phyloP scores from a whole-genome alignment of 2,888 invertebrate species.

The Nematopogon swammerdamellus region DNA sequence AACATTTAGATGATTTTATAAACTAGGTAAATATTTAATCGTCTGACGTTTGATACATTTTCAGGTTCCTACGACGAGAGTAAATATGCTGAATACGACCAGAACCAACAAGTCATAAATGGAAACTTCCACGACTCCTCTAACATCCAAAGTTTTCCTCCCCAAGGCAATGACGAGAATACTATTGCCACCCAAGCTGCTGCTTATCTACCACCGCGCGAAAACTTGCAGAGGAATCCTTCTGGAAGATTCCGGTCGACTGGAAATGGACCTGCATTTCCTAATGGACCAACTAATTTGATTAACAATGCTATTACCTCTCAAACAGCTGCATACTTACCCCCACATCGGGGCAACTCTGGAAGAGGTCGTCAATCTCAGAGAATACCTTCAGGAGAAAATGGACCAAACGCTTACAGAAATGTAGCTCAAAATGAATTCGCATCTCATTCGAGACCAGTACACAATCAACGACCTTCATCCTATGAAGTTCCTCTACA shows the following conservation, averaged over 20 bases:
- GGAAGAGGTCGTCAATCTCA: too few relatives aligned
- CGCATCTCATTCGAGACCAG: too few relatives aligned
- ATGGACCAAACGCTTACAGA: too few relatives aligned
- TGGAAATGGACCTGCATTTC: too few relatives aligned
- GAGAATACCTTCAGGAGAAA: too few relatives aligned
- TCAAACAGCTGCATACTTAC: background rate
- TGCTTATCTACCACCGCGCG: background rate
- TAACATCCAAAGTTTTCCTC: constrained; percentile 13
- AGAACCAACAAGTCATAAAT: constrained; percentile 5
- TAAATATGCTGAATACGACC: constrained; percentile 23
- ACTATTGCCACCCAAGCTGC: background rate
- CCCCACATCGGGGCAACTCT: background rate
- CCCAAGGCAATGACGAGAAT: background rate
- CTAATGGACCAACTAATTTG: too few relatives aligned
- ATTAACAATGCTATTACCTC: background rate
- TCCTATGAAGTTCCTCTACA: background rate
- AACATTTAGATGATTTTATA: too few relatives aligned
- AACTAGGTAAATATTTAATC: too few relatives aligned
- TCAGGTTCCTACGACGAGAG: constrained; percentile 36
- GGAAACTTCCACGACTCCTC: too few relatives aligned
- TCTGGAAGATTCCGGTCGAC: too few relatives aligned
- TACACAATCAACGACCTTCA: background rate
- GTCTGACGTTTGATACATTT: too few relatives aligned
- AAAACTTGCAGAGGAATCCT: background rate
- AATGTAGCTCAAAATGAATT: too few relatives aligned